phyloP scores from a whole-genome alignment of 92 coral and sea anemone genomes.

The Umimayanthus kanabou region DNA sequence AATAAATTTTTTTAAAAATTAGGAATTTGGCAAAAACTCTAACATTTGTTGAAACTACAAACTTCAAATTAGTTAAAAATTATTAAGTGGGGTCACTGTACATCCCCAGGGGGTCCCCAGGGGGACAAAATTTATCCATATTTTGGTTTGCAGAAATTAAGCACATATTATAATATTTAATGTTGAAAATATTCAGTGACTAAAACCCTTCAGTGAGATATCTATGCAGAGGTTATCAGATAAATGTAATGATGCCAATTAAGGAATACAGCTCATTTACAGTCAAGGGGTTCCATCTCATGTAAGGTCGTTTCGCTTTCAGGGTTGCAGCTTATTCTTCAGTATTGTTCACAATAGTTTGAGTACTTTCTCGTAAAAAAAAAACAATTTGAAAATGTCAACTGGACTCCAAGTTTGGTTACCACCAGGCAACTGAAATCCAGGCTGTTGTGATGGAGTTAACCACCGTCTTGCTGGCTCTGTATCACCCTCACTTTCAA shows the following conservation, averaged over 20 bases:
- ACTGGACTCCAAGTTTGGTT: neutral
- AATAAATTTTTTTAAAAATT: too few species aligned
- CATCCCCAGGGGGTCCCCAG: neutral
- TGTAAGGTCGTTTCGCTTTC: neutral
- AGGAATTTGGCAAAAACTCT: neutral
- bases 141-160: neutral
- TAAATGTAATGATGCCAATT: neutral
- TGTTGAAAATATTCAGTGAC: neutral
- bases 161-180: neutral
- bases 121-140: neutral
- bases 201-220: neutral
- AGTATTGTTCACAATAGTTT: constrained; percentile 5
- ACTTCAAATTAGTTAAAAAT: neutral
- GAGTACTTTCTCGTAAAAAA: neutral
- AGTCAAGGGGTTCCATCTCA: neutral
- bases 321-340: neutral
- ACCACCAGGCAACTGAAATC: constrained; percentile 2
- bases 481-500: neutral
- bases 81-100: neutral
- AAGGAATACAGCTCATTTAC: neutral
- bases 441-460: constrained; percentile 9
- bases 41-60: neutral
- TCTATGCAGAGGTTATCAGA: neutral
- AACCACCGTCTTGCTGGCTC: neutral
- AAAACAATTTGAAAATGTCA: constrained; percentile 12